Evolutionary conservation across 2,113 vertebrate species (phyloP).

Genomic region (Vireo altiloquus): DNA sequence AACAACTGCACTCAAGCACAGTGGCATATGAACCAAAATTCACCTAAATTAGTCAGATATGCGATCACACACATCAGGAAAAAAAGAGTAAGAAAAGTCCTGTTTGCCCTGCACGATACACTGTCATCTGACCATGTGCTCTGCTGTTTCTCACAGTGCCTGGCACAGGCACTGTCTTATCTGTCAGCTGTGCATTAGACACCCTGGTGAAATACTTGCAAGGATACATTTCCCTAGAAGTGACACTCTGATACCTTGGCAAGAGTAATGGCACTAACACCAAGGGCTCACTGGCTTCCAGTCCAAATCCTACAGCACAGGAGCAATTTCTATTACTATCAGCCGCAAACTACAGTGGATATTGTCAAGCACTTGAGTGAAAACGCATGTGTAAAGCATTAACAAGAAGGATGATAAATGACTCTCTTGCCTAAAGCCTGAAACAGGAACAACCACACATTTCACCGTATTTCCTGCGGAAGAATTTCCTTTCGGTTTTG

Average conservation of each 20-base stretch:
- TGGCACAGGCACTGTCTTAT: not conserved
- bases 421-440: not conserved
- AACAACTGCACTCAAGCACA: not conserved
- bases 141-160: not conserved
- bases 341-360: not conserved
- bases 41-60: not conserved
- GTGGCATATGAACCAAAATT: fast-evolving
- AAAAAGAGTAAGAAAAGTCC: not conserved
- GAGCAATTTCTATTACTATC: not conserved
- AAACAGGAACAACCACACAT: not conserved
- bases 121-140: not conserved
- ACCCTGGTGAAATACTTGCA: not conserved
- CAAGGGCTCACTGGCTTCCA: not conserved
- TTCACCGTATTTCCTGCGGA: not conserved
- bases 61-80: fast-evolving
- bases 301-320: not conserved
- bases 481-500: conserved; percentile 21
- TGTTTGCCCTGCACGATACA: not conserved
- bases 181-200: not conserved
- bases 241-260: not conserved
- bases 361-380: conserved; percentile 9
- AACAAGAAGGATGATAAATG: conserved; percentile 1
- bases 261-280: not conserved
- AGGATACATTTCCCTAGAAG: not conserved
- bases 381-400: not conserved